A percentile compares a stretch with the other conserved stretches of the same genome.
phyloP scores from a whole-genome alignment of 1,140 invertebrate species.

The Pachypsylla venusta region DNA sequence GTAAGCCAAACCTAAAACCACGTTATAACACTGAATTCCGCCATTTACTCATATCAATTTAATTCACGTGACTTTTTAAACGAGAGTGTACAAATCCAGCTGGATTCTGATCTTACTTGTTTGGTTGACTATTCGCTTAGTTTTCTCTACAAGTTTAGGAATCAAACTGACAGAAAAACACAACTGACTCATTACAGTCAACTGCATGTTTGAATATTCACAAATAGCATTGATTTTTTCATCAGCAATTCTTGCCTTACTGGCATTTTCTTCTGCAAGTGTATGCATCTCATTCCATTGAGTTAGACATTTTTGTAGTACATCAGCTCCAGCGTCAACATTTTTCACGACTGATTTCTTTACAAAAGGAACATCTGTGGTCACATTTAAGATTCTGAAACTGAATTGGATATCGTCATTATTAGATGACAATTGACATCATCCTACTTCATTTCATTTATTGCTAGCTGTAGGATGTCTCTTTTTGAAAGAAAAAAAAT shows the following conservation, averaged over 20 bases:
- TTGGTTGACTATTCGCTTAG: not conserved
- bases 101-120: not conserved
- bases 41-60: too few species aligned
- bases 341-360: not conserved
- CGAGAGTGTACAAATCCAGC: too few species aligned
- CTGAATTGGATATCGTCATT: too few species aligned
- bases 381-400: not conserved
- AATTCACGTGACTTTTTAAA: too few species aligned
- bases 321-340: not conserved
- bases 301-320: not conserved
- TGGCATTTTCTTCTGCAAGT: not conserved
- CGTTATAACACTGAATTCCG: too few species aligned
- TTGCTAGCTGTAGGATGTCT: too few species aligned
- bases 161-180: not conserved
- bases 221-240: not conserved
- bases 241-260: not conserved
- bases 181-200: not conserved
- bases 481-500: too few species aligned
- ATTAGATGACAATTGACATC: too few species aligned
- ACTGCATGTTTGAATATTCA: not conserved
- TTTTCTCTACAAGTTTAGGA: not conserved
- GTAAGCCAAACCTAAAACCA: too few species aligned
- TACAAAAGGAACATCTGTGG: not conserved
- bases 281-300: not conserved
- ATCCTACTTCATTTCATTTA: too few species aligned